These are phyloP conservation scores for Ctenopoma multispine DNA, from an alignment of 2,797 vertebrate species.

Conservation along the genomic window DNA sequence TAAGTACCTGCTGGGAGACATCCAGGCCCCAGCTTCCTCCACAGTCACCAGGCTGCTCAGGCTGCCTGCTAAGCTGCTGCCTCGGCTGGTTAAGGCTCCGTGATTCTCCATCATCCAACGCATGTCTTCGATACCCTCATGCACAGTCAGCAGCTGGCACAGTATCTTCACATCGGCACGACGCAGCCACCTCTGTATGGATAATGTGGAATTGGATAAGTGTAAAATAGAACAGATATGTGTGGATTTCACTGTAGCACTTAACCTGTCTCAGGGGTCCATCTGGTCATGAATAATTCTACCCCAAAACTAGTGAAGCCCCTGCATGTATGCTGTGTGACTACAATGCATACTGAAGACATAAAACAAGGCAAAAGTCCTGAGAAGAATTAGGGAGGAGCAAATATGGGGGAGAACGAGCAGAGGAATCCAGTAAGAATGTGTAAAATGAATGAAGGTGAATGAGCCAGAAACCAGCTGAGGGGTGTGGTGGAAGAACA, in stretches of 20 bases:
- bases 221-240: not conserved
- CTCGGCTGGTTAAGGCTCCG: conserved; percentile 80
- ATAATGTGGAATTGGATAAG: not conserved
- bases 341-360: not conserved
- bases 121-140: conserved; percentile 92
- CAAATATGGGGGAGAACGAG: not conserved
- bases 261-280: not conserved
- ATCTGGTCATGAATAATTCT: not conserved
- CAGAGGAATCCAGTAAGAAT: conserved; percentile 44
- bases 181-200: conserved; percentile 85
- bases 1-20: conserved; percentile 59
- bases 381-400: conserved; percentile 20
- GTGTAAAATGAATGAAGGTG: conserved; percentile 13
- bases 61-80: conserved; percentile 92
- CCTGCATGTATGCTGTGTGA: not conserved
- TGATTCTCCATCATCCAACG: conserved; percentile 91
- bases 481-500: conserved; percentile 41
- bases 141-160: conserved; percentile 89
- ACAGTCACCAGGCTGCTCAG: conserved; percentile 89
- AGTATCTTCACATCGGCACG: conserved; percentile 90
- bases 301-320: not conserved
- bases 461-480: conserved; percentile 19
- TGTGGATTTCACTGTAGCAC: not conserved
- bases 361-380: not conserved
- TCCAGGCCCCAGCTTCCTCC: conserved; percentile 59